A percentile compares a stretch with the other conserved stretches of the same genome.
Evolutionary conservation across 2,888 invertebrate genomes (phyloP).

Genomic region (Sinodicranocentrus sp.): DNA sequence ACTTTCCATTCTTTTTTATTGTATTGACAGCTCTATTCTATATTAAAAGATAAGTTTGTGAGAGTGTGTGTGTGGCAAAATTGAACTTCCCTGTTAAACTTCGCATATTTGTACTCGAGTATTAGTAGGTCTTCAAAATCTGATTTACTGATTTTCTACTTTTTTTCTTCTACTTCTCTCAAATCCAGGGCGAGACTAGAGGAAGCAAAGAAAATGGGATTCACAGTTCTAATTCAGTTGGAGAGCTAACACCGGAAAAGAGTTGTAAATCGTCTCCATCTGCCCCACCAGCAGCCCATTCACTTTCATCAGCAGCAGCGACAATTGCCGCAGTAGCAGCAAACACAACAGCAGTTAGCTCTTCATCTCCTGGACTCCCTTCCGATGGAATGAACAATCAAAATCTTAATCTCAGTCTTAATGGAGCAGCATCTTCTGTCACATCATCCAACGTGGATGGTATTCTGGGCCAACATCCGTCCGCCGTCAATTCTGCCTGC

Average conservation of each 20-base stretch:
- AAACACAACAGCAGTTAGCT: conserved; percentile 65
- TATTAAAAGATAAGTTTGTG: conserved; percentile 18
- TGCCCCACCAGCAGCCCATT: conserved; percentile 59
- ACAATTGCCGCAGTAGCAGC: conserved; percentile 69
- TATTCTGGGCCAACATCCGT: conserved; percentile 74
- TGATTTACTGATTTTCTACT: neutral
- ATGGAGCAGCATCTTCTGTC: conserved; percentile 59
- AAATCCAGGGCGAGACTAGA: conserved; percentile 67
- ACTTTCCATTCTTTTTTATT: conserved; percentile 44
- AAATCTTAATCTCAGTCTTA: conserved; percentile 70
- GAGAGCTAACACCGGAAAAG: conserved; percentile 70
- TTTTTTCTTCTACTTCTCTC: neutral
- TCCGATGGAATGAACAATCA: conserved; percentile 76
- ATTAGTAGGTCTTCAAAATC: neutral
- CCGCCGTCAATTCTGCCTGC: conserved; percentile 66
- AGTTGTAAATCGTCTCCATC: conserved; percentile 62
- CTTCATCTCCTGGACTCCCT: conserved; percentile 71
- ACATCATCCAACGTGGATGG: conserved; percentile 67
- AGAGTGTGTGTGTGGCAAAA: neutral
- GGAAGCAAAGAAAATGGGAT: conserved; percentile 68
- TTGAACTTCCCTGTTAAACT: no score
- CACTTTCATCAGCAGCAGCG: conserved; percentile 50
- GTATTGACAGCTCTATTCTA: conserved; percentile 37
- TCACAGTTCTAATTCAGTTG: conserved; percentile 58
- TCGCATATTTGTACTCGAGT: neutral